Evolutionary conservation across 2,797 vertebrate genomes (phyloP).

Genomic region (Phaenicophaeus curvirostris): DNA sequence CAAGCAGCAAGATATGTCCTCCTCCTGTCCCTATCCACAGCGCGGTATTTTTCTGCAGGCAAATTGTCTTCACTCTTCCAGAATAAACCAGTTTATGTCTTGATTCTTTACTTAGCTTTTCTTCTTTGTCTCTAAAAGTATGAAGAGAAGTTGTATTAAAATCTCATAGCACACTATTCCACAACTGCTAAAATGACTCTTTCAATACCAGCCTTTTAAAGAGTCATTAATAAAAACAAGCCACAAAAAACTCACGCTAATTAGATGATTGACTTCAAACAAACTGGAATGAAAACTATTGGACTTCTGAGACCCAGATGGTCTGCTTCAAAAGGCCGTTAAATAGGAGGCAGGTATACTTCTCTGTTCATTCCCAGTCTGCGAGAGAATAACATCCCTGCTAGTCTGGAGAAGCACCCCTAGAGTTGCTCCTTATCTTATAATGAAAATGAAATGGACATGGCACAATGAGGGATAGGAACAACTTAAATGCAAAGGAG

Average conservation of each 20-base stretch:
- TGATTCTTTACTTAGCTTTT: constrained; percentile 64
- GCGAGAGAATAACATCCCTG: background rate
- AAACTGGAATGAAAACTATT: background rate
- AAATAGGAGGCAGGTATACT: background rate
- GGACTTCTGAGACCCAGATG: background rate
- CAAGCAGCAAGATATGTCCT: constrained; percentile 89
- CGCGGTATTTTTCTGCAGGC: constrained; percentile 86
- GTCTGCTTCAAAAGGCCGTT: background rate
- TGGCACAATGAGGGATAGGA: background rate
- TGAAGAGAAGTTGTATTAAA: background rate
- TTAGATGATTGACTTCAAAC: background rate
- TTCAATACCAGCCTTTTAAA: background rate
- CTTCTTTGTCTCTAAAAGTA: constrained; percentile 72
- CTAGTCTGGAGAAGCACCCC: background rate
- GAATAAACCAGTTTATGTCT: constrained; percentile 75
- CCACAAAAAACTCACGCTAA: background rate
- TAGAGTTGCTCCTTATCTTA: background rate
- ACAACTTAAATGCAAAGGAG: background rate
- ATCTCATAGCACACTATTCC: background rate
- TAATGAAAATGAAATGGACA: background rate
- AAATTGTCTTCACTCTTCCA: constrained; percentile 88
- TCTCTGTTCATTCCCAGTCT: background rate
- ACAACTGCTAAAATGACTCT: background rate
- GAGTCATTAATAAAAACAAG: background rate
- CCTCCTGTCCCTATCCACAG: constrained; percentile 94